A percentile compares a stretch with the other conserved stretches of the same genome.
phyloP scores from a whole-genome alignment of 2,113 vertebrate species.

The Grammomys dolichurus region DNA sequence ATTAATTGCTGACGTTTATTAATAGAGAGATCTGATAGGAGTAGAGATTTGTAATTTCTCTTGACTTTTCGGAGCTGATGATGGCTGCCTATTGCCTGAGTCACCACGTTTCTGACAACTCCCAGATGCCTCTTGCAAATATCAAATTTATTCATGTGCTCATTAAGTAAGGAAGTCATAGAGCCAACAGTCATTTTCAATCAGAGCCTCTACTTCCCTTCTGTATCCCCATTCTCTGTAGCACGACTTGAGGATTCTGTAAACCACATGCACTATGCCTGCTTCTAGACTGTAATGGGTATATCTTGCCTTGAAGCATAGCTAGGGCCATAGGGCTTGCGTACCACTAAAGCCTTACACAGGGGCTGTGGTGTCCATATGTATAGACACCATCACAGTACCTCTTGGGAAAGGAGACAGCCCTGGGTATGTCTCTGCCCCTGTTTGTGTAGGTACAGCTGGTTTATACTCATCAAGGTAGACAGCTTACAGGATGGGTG shows the following conservation, averaged over 20 bases:
- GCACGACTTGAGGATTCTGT: neutral
- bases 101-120: neutral
- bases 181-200: neutral
- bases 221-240: neutral
- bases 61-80: neutral
- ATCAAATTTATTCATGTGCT: neutral
- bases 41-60: neutral
- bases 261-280: neutral
- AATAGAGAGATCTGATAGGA: neutral
- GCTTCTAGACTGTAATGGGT: neutral
- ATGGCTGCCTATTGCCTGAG: neutral
- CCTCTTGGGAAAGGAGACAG: neutral
- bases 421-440: neutral
- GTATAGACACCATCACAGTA: neutral
- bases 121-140: neutral
- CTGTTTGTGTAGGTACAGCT: neutral
- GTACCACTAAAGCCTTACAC: neutral
- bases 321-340: neutral
- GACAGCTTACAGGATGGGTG: neutral
- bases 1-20: neutral
- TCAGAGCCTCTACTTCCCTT: neutral
- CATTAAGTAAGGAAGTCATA: neutral
- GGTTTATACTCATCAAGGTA: neutral
- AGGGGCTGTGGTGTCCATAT: accelerated
- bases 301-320: neutral